Conservation (phyloP, 2,113 vertebrate species). For the Sprattus sprattus region DNA sequence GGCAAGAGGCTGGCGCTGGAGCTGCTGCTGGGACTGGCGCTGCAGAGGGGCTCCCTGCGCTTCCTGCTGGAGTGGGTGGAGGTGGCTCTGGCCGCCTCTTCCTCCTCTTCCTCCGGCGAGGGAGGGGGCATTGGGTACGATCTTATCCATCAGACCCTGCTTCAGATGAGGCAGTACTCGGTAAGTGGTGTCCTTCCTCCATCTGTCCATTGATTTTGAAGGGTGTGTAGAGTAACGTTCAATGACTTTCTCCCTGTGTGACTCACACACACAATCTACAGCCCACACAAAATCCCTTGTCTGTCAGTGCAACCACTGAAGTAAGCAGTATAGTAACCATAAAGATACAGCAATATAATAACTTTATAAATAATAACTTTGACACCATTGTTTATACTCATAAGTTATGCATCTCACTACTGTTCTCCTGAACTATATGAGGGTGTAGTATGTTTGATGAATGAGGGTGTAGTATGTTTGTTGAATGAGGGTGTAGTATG, state of each 20-base stretch:
- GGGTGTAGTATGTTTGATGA: no score
- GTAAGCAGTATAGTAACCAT: not conserved
- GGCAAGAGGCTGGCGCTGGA: constrained; percentile 74
- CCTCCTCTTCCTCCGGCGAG: constrained; percentile 52
- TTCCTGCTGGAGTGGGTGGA: constrained; percentile 81
- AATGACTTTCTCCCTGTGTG: not conserved
- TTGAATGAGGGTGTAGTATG: no score
- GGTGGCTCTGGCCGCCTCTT: constrained; percentile 70
- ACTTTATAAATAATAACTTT: no score
- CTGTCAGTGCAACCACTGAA: not conserved
- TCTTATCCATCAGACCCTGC: constrained; percentile 71
- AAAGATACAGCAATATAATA: no score
- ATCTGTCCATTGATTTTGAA: not conserved
- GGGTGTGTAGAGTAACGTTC: not conserved
- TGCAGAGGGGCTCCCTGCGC: constrained; percentile 76
- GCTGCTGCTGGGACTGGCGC: constrained; percentile 73
- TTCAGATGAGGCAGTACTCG: constrained; percentile 78
- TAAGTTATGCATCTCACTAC: no score
- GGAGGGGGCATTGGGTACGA: constrained; percentile 67
- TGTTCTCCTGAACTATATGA: no score
- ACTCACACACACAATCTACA: not conserved
- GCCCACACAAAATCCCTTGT: no score
- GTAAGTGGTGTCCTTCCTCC: constrained; percentile 44
- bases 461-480: no score
- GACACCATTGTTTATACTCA: no score